phyloP scores from a whole-genome alignment of 2,888 invertebrate genomes.

The Urechis unicinctus region DNA sequence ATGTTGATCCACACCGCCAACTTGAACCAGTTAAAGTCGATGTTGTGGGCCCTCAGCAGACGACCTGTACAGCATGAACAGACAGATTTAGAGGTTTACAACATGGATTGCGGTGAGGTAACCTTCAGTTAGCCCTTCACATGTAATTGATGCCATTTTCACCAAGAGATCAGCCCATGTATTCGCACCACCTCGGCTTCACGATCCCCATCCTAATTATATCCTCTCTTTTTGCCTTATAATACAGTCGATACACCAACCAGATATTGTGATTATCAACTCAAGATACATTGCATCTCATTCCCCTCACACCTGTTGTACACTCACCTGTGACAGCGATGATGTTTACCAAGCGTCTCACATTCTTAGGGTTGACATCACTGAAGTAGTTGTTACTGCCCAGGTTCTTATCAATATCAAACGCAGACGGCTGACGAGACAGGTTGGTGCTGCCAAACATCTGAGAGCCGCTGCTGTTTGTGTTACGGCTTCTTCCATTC shows the following conservation, averaged over 20 bases:
- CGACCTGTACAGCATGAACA: conserved; percentile 62
- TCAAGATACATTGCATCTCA: no score
- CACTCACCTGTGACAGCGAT: conserved; percentile 85
- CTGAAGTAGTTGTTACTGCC: conserved; percentile 97
- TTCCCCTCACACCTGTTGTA: background rate
- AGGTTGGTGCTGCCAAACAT: background rate
- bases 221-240: no score
- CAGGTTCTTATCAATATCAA: conserved; percentile 52
- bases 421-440: conserved; percentile 23
- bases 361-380: conserved; percentile 94
- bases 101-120: no score
- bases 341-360: conserved; percentile 93
- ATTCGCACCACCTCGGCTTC: no score
- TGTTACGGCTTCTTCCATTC: no score
- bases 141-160: no score
- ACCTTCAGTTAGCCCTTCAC: no score
- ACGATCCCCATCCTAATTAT: no score
- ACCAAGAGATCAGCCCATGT: no score
- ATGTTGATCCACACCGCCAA: conserved; percentile 97
- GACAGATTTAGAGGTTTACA: background rate
- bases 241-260: no score
- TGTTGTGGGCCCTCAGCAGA: conserved; percentile 92
- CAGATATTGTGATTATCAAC: no score
- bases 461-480: background rate
- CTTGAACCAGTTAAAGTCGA: conserved; percentile 98